Evolutionary conservation across 2,113 vertebrate genomes (phyloP), one percentile per base, ranked within the genome.

Genomic region (Tragelaphus buxtoni): DNA sequence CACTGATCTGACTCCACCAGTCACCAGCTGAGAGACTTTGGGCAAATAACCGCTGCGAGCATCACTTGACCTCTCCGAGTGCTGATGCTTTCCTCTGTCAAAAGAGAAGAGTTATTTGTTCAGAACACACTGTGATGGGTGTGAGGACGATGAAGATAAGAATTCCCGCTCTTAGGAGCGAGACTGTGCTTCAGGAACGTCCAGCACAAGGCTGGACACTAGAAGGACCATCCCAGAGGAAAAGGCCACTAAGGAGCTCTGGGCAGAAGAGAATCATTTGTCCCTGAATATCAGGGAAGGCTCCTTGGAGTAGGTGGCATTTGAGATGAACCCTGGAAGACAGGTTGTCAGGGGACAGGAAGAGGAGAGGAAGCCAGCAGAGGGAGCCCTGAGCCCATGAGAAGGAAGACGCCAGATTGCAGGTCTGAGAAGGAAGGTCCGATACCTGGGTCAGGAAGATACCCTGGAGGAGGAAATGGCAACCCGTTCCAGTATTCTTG

Each of bases 351-450:
- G 56, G 3, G 1, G 13, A 3, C 4, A 2, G 42, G 47, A 91
- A 30, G 58, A 58, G 14, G 12, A 83, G 51, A 13, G 9, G 18
- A 28, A 4, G 2, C 42, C 28, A 4, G 28, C 13, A 20, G 65
- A 83, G 63, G 49, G 63, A n/a, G 3, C 4, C 8, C 77, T 11
- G 60, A 80, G 63, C 20, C 45, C 55, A 16, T 2, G 45, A 30
- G 63, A 45, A 32, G 56, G 45, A 56, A 49, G 61, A 5, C 0
- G 9, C 14, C 1, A 0, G 7, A 26, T 10, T 5, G 26, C 7
- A 32, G 18, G 39, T 24, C 18, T 26, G 60, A 24, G 11, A 32
- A 7, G 9, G 9, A 1, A 24, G 53, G 3, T 26, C 42, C 1
- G 0, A 42, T 42, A 35, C 69, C 69, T 26, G 11, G 22, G 22